Base-by-base conservation (phyloP, 2,113 vertebrate genomes). In the Meriones unguiculatus region DNA sequence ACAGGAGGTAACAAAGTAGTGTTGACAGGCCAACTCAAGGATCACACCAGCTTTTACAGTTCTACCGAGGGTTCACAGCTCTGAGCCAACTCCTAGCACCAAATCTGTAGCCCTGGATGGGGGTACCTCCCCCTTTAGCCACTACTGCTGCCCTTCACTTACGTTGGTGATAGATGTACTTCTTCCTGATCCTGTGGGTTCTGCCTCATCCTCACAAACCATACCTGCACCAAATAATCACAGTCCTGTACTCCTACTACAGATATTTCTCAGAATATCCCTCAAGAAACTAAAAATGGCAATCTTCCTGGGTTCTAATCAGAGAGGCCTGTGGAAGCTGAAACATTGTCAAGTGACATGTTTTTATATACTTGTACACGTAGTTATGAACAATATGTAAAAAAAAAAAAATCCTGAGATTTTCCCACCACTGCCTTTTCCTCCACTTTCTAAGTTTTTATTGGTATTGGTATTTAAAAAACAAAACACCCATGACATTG, bases 221-320 rank as follows among this genome's bases (percentile, higher is more conserved):
- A 50, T 25, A 67, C 3, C 4, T 46, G 65, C 24, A 24, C 18
- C 46, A 46, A 28, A 13, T 50, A 85, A n/a, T 62, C 76, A 57
- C 30, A 38, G 54, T 14, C 32, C 38, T 10, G 20, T 69, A 18
- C 5, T 67, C 70, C 84, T 28, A 77, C 77, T 72, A 4, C 65
- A 76, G 25, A 76, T 9, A 41, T 75, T 73, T 52, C 80, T 64
- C 38, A 93, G 72, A 89, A 77, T 78, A 87, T 82, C 91, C 86
- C 17, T 78, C 32, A 35, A 54, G 35, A n/a, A 69, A 92, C 46
- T 65, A 41, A 86, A 92, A 88, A 20, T 35, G 35, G 7, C 11
- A n/a, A 5, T n/a, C 41, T 87, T 57, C 32, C 67, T 28, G 46
- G 72, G 28, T 18, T 76, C 87, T 46, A 25, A 38, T 25, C 69